Evolutionary conservation across 37 sponge, comb jelly and placozoan genomes (phyloP).

Genomic region (Haliclona indistincta): DNA sequence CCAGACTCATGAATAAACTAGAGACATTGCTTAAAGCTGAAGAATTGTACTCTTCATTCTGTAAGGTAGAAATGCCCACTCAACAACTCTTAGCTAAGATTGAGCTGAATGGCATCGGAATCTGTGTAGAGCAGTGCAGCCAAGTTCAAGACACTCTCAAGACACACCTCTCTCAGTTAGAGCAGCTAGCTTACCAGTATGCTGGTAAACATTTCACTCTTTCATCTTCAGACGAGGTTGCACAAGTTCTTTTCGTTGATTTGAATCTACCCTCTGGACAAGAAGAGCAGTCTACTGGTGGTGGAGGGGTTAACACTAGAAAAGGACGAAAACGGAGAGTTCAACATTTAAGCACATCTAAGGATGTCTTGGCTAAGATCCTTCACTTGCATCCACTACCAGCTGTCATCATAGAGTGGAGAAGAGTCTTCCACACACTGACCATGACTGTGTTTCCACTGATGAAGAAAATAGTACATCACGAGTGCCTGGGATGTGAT

Average conservation of each 20-base stretch:
- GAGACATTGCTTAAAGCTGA: conserved; percentile 61
- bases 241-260: conserved; percentile 85
- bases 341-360: conserved; percentile 86
- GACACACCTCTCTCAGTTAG: conserved; percentile 53
- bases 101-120: conserved; percentile 92
- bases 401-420: conserved; percentile 83
- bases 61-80: conserved; percentile 82
- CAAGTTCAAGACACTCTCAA: conserved; percentile 54
- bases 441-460: conserved; percentile 85
- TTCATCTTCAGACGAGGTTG: conserved; percentile 85
- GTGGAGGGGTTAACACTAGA: conserved; percentile 11
- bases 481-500: background rate
- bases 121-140: conserved; percentile 60
- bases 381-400: conserved; percentile 85
- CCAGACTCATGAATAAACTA: conserved; percentile 62
- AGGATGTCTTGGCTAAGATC: conserved; percentile 89
- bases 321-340: conserved; percentile 30
- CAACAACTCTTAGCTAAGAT: conserved; percentile 68
- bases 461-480: conserved; percentile 48
- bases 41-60: conserved; percentile 62
- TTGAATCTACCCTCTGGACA: conserved; percentile 67
- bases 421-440: conserved; percentile 81
- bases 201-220: conserved; percentile 77
- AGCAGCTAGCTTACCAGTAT: conserved; percentile 64
- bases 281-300: conserved; percentile 16